Percentiles rank a stretch among this genome's conserved stretches.
Conservation (phyloP, 2,888 invertebrate species). For the Drosophila percnosoma region DNA sequence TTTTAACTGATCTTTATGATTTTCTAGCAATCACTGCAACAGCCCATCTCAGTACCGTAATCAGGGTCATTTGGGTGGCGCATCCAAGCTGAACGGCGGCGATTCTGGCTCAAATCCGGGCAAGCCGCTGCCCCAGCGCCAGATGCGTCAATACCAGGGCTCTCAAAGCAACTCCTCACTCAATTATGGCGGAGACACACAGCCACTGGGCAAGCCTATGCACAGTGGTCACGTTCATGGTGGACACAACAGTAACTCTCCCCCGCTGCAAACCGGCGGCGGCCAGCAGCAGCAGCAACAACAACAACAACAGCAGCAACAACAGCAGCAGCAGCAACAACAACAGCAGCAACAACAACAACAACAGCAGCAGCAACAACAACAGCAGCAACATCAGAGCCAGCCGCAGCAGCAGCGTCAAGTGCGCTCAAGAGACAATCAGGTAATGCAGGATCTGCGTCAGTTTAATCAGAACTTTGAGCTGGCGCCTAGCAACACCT, state of each 20-base stretch:
- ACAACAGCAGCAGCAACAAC: conserved; percentile 53
- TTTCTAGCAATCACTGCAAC: neutral
- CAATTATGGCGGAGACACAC: conserved; percentile 71
- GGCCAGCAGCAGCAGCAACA: conserved; percentile 39
- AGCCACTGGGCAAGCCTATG: conserved; percentile 76
- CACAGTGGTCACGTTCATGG: conserved; percentile 77
- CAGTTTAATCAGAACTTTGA: conserved; percentile 93
- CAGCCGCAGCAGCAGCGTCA: conserved; percentile 73
- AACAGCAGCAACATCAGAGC: conserved; percentile 39
- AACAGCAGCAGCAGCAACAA: conserved; percentile 38
- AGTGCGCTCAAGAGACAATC: conserved; percentile 82
- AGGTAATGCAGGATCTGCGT: conserved; percentile 87
- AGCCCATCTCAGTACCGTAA: conserved; percentile 79
- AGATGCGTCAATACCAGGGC: conserved; percentile 82
- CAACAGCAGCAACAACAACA: conserved; percentile 48
- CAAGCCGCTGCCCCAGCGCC: conserved; percentile 83
- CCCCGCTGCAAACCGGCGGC: conserved; percentile 75
- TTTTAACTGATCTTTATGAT: neutral
- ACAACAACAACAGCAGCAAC: conserved; percentile 28
- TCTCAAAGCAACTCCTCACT: conserved; percentile 78
- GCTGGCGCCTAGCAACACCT: conserved; percentile 85
- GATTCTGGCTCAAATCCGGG: conserved; percentile 75
- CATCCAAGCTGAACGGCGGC: conserved; percentile 84
- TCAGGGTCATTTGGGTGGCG: conserved; percentile 74
- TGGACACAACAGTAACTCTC: conserved; percentile 77